These are phyloP conservation scores for Podotricha telesiphe DNA, from an alignment of 2,888 invertebrate species.

Conservation along the genomic window DNA sequence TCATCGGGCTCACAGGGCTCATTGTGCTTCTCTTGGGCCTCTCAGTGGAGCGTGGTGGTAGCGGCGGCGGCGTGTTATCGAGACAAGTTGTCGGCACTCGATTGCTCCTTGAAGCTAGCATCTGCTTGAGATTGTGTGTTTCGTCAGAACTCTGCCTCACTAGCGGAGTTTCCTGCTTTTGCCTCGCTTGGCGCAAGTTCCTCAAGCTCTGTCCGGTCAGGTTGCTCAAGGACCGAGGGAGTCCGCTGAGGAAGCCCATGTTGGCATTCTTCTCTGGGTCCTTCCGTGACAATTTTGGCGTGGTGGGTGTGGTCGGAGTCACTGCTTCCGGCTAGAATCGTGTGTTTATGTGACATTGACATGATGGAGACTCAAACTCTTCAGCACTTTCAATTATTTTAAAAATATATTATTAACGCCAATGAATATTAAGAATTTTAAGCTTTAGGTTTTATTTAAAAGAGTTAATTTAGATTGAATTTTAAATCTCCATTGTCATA, in stretches of 20 bases:
- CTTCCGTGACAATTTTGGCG: slow-evolving; percentile 44
- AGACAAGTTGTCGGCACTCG: slow-evolving; percentile 75
- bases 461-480: too few species aligned
- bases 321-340: slow-evolving; percentile 42
- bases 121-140: slow-evolving; percentile 53
- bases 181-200: slow-evolving; percentile 64
- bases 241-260: slow-evolving; percentile 72
- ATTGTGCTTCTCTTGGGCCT: slow-evolving; percentile 60
- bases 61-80: slow-evolving; percentile 71
- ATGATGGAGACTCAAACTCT: slow-evolving; percentile 12
- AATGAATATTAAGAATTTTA: not conserved
- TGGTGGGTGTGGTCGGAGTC: slow-evolving; percentile 40
- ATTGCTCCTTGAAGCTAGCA: slow-evolving; percentile 65
- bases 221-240: slow-evolving; percentile 76
- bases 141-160: slow-evolving; percentile 68
- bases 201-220: slow-evolving; percentile 75
- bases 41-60: slow-evolving; percentile 63
- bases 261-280: slow-evolving; percentile 48
- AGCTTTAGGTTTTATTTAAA: too few species aligned
- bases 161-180: slow-evolving; percentile 62
- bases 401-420: not conserved
- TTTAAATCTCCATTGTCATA: slow-evolving; percentile 24
- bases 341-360: slow-evolving; percentile 22
- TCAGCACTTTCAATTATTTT: not conserved
- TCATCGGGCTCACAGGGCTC: slow-evolving; percentile 47